Conservation (phyloP, 2,888 invertebrate species). For the Orthosia gothica region DNA sequence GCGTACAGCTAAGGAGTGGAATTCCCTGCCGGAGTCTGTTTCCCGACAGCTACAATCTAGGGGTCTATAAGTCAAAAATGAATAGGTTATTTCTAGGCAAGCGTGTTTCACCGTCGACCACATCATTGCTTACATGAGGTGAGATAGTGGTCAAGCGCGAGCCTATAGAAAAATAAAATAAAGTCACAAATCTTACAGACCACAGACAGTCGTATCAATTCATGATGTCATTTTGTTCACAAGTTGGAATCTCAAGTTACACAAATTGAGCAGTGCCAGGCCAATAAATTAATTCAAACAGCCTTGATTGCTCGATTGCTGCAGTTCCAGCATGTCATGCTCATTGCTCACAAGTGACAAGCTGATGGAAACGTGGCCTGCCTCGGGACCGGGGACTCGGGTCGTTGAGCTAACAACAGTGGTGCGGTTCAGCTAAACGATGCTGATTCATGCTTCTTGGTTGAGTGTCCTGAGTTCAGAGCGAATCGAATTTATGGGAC, state of each 20-base stretch:
- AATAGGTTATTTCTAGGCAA: no score
- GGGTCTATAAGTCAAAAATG: no score
- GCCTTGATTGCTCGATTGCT: constrained; percentile 54
- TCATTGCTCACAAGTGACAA: constrained; percentile 56
- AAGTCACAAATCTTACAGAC: no score
- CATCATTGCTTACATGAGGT: no score
- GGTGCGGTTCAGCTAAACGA: constrained; percentile 34
- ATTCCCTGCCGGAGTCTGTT: no score
- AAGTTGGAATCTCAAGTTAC: constrained; percentile 36
- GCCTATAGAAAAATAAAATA: no score
- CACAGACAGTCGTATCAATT: constrained; percentile 5
- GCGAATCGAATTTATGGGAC: no score
- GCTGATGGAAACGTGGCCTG: constrained; percentile 41
- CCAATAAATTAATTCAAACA: constrained; percentile 56
- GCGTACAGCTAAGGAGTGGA: no score
- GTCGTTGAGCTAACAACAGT: constrained; percentile 54
- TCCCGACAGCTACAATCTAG: no score
- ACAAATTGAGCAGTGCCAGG: constrained; percentile 28
- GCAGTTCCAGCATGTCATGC: constrained; percentile 38
- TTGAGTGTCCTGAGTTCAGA: constrained; percentile 3
- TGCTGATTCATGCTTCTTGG: constrained; percentile 30
- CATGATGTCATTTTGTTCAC: constrained; percentile 33
- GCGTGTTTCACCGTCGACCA: no score
- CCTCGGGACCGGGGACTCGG: constrained; percentile 2
- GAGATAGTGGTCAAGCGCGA: no score